Conservation (phyloP, 2,113 vertebrate genomes). For the Ictalurus furcatus region DNA sequence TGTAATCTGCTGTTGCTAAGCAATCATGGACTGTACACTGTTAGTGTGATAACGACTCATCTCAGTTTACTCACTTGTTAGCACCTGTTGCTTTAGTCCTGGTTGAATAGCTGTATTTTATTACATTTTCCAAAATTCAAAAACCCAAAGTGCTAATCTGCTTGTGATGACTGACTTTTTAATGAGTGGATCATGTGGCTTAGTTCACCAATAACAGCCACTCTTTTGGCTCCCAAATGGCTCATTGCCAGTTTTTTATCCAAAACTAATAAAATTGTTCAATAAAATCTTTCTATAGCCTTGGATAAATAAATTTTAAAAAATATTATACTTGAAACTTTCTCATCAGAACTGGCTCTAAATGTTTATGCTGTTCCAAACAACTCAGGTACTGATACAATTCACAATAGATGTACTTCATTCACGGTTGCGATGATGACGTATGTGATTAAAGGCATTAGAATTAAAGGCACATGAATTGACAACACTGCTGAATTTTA, state of each 20-base stretch:
- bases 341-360: not conserved
- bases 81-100: not conserved
- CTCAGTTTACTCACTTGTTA: conserved; percentile 56
- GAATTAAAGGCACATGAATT: not conserved
- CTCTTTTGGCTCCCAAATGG: not conserved
- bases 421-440: not conserved
- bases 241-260: not conserved
- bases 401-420: not conserved
- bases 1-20: conserved; percentile 70
- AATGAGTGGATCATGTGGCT: not conserved
- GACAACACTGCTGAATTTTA: too few species aligned
- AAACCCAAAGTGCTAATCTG: not conserved
- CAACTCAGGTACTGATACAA: not conserved
- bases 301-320: too few species aligned
- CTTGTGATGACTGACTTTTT: not conserved
- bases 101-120: not conserved
- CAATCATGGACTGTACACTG: conserved; percentile 61
- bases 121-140: not conserved
- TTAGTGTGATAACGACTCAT: conserved; percentile 30
- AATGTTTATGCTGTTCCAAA: not conserved
- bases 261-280: not conserved
- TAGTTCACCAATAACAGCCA: not conserved
- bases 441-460: not conserved
- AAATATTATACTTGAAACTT: too few species aligned
- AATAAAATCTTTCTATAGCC: not conserved